These are phyloP conservation scores for Tipula confusa DNA, from an alignment of 2,888 invertebrate genomes.

Conservation along the genomic window DNA sequence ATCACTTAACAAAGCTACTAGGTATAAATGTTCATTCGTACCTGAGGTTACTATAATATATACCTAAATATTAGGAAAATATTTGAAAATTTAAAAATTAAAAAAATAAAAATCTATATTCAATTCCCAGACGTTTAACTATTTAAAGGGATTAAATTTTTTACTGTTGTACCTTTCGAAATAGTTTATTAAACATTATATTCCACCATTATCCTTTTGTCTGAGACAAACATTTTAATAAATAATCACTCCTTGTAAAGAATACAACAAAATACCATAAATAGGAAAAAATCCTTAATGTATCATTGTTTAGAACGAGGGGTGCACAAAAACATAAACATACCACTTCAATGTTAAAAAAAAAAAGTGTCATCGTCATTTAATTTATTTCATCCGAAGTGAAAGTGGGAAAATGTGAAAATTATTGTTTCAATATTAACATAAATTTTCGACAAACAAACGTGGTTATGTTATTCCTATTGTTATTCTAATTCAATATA, in stretches of 20 bases:
- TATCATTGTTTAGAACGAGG: neutral
- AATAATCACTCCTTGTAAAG: neutral
- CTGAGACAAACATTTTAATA: neutral
- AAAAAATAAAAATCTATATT: too few relatives aligned
- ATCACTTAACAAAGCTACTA: too few relatives aligned
- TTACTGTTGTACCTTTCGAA: neutral
- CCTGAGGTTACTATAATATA: too few relatives aligned
- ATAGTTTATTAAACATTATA: neutral
- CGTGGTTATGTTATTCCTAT: conserved; percentile 3
- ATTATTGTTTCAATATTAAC: conserved; percentile 8
- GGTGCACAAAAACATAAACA: neutral
- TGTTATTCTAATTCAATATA: conserved; percentile 26
- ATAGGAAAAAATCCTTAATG: neutral
- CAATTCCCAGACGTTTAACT: too few relatives aligned
- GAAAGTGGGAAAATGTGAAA: conserved; percentile 25
- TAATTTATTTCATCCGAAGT: conserved; percentile 15
- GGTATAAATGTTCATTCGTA: too few relatives aligned
- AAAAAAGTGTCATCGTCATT: conserved; percentile 16
- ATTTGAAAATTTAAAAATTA: too few relatives aligned
- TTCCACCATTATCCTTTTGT: neutral
- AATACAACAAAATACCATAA: neutral
- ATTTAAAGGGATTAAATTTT: neutral
- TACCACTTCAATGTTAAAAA: neutral
- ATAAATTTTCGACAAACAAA: neutral
- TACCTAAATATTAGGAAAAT: too few relatives aligned